These are phyloP conservation scores for Chalcis sispes DNA, from an alignment of 2,888 invertebrate genomes.

Conservation along the genomic window DNA sequence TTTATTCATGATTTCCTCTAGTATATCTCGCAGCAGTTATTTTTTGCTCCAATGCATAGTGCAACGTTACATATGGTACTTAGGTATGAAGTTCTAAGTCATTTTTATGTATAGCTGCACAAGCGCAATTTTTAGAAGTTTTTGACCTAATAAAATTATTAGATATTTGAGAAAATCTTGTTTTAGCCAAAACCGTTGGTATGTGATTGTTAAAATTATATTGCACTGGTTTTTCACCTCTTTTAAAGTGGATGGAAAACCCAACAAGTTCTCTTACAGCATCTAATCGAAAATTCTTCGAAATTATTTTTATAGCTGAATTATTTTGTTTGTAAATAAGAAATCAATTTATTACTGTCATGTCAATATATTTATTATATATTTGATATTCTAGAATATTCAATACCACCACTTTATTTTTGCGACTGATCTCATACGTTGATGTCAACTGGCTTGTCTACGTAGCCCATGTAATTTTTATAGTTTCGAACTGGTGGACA, in stretches of 20 bases:
- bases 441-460: slow-evolving; percentile 50
- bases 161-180: slow-evolving; percentile 1
- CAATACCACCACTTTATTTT: background rate
- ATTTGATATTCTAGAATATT: no score
- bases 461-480: background rate
- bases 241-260: background rate
- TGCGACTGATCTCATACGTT: background rate
- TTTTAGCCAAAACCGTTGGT: background rate
- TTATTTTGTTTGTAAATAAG: background rate
- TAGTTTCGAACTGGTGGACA: background rate
- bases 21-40: background rate
- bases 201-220: background rate
- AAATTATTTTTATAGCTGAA: background rate
- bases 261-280: background rate
- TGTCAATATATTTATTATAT: background rate
- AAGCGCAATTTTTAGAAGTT: background rate
- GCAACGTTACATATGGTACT: background rate
- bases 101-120: background rate
- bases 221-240: background rate
- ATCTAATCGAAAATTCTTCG: background rate
- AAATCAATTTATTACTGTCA: slow-evolving; percentile 6
- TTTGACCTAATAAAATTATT: background rate
- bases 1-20: background rate
- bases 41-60: background rate
- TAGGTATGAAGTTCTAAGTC: background rate